Evolutionary conservation across 2,797 vertebrate genomes (phyloP).

Genomic region (Simalia tracyae): DNA sequence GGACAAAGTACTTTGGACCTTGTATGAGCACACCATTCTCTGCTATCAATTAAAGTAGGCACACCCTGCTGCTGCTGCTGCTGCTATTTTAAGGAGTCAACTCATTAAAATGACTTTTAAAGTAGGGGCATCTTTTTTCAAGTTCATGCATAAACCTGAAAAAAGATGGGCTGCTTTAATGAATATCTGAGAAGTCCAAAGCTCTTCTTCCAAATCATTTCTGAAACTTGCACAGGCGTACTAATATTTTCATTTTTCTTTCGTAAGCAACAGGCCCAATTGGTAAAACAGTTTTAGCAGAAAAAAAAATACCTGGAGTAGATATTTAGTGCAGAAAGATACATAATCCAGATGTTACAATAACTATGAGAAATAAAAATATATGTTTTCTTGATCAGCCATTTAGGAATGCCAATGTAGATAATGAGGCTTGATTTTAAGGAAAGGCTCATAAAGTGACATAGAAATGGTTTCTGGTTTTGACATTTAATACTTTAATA

Average conservation of each 20-base stretch:
- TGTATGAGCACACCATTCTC: neutral
- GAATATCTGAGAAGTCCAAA: neutral
- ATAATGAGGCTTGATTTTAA: conserved; percentile 16
- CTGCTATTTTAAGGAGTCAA: neutral
- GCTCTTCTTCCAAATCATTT: neutral
- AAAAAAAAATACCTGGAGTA: conserved; percentile 7
- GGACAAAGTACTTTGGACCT: neutral
- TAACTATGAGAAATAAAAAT: neutral
- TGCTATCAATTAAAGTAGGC: neutral
- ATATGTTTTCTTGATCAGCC: conserved; percentile 28
- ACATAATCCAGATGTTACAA: neutral
- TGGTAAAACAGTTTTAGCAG: neutral
- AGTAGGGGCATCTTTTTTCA: neutral
- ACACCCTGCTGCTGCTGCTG: neutral
- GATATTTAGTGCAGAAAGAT: conserved; percentile 9
- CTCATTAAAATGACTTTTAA: neutral
- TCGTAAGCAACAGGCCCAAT: neutral
- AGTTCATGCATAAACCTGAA: neutral
- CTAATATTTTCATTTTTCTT: neutral
- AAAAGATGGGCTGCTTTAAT: neutral
- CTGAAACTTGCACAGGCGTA: neutral
- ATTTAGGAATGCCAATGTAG: conserved; percentile 2
- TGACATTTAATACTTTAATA: conserved; percentile 20
- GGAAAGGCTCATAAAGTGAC: conserved; percentile 5
- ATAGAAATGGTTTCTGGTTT: conserved; percentile 24